Evolutionary conservation across 2,797 vertebrate species (phyloP).

Genomic region (Myotis daubentonii): DNA sequence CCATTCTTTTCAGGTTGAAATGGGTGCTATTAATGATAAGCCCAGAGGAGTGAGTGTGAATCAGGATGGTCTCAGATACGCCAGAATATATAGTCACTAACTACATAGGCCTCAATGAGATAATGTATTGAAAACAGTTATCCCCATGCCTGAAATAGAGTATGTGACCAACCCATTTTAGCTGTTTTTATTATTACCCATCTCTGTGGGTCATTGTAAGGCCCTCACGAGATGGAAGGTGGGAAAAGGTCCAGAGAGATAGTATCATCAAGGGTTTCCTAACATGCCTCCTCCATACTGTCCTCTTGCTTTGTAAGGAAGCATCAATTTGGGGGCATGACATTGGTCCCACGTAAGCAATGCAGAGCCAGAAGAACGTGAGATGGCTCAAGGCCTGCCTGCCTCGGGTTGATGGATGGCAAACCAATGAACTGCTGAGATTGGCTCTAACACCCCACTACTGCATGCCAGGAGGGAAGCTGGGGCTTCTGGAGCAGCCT

Average conservation of each 20-base stretch:
- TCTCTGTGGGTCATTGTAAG: not conserved
- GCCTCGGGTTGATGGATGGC: slow-evolving; percentile 13
- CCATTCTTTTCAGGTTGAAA: not conserved
- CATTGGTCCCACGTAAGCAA: not conserved
- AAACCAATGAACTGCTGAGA: slow-evolving; percentile 21
- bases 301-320: not conserved
- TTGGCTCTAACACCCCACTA: not conserved
- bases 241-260: not conserved
- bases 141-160: not conserved
- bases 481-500: not conserved
- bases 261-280: not conserved
- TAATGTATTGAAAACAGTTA: not conserved
- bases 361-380: not conserved
- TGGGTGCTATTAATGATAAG: not conserved
- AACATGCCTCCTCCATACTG: not conserved
- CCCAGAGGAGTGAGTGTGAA: not conserved
- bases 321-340: not conserved
- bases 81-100: not conserved
- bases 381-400: not conserved
- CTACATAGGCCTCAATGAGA: not conserved
- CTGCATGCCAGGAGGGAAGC: not conserved
- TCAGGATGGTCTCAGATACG: not conserved
- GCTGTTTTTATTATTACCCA: not conserved
- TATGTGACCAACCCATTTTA: not conserved
- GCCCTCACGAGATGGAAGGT: not conserved